phyloP scores from a whole-genome alignment of 2,888 invertebrate genomes.

The Cylloceria caligata region DNA sequence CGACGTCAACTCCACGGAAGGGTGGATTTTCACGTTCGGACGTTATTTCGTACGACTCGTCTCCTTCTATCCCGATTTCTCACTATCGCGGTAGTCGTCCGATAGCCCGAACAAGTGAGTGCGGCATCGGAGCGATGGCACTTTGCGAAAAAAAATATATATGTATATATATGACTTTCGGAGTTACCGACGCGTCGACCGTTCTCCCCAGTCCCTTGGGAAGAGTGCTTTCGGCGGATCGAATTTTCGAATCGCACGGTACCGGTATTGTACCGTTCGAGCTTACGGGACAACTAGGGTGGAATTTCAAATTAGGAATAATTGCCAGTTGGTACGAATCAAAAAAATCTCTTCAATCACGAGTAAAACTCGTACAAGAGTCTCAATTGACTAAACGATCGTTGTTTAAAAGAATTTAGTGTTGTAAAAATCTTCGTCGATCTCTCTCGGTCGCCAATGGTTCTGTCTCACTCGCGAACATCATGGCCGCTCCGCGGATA shows the following conservation, averaged over 20 bases:
- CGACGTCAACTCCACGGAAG: conserved; percentile 15
- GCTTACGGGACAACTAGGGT: conserved; percentile 6
- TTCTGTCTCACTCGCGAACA: too few relatives aligned
- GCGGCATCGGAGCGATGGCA: conserved; percentile 10
- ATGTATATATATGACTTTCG: too few relatives aligned
- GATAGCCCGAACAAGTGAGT: conserved; percentile 16
- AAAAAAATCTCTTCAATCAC: background rate
- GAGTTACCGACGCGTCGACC: conserved; percentile 25
- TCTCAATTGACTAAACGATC: too few relatives aligned
- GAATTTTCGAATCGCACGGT: conserved; percentile 32
- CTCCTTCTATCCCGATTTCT: conserved; percentile 13
- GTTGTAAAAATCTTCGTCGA: too few relatives aligned
- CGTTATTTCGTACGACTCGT: background rate
- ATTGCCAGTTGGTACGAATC: conserved; percentile 1
- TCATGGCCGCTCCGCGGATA: too few relatives aligned
- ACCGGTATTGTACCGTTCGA: conserved; percentile 2
- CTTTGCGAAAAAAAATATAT: conserved; percentile 38
- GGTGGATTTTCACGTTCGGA: conserved; percentile 29
- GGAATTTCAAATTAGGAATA: conserved; percentile 27
- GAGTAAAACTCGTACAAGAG: too few relatives aligned
- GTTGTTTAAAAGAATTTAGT: too few relatives aligned
- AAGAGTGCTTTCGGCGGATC: conserved; percentile 41
- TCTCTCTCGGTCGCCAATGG: too few relatives aligned
- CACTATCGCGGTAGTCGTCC: too few relatives aligned
- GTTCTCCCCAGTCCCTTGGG: background rate